Base-by-base conservation (phyloP, 2,888 invertebrate genomes). In the Melieria picta region DNA sequence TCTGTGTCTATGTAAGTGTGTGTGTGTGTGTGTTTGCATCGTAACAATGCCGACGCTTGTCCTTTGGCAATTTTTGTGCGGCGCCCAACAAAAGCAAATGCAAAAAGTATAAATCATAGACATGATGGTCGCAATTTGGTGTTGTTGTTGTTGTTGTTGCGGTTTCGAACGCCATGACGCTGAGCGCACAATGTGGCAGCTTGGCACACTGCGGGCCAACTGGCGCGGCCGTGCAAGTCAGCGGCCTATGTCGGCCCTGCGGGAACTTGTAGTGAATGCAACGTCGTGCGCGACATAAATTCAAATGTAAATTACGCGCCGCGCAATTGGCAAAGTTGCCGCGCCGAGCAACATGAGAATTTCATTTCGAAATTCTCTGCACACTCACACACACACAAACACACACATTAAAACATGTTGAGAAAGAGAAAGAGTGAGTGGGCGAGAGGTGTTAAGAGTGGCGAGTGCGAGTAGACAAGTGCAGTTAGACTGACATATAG, bases 101-200 rank as follows among this genome's bases (percentile, higher is more conserved):
- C 42, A 48, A 30, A 30, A 30, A 43, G 58, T 61, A 61, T 67
- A 67, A 67, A 67, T 67, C 67, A 67, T 52, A 67, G 45, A 60
- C 43, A 16, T 43, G 13, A 45, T 45, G 43, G 52, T 13, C 42
- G 60, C 30, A 52, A n/a, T 43, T 65, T 52, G n/a, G 63, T 50
- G 7, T 13, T 30, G 30, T 30, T 30, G 30, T 30, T 16, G 2
- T 16, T 30, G 30, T 30, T 30, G 30, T 30, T 30, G 30, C 30
- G 30, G 30, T 30, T 30, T 30, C 30, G 30, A 30, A 30, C 30
- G 30, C 30, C 30, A 30, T 30, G 30, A 30, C 30, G 30, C 30
- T 30, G 30, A 30, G 30, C 30, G 30, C 30, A 30, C 30, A 30
- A 30, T 66, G 30, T 65, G 16, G 30, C 13, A 11, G 65, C 57